Evolutionary conservation across 2,797 vertebrate genomes (phyloP).

Genomic region (Gymnoscopelus braueri): DNA sequence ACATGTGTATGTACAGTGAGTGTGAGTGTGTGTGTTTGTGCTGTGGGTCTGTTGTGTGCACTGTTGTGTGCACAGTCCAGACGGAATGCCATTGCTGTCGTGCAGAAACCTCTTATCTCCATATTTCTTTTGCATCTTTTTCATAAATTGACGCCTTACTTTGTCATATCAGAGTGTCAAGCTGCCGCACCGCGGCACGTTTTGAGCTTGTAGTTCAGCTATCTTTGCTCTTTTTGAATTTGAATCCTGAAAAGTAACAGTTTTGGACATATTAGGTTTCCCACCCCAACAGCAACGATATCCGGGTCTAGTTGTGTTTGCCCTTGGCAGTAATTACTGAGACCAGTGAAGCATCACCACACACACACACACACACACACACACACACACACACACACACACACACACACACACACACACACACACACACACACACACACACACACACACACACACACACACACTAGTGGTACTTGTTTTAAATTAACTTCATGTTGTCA

Average conservation of each 20-base stretch:
- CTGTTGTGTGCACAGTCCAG: constrained; percentile 36
- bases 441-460: not conserved
- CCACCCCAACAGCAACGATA: constrained; percentile 16
- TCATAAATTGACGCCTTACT: too few relatives aligned
- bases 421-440: constrained; percentile 32
- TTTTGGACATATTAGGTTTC: too few relatives aligned
- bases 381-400: constrained; percentile 31
- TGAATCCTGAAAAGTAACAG: too few relatives aligned
- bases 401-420: constrained; percentile 20
- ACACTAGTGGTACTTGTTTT: constrained; percentile 31
- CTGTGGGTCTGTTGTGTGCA: not conserved
- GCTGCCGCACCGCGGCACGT: too few relatives aligned
- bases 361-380: constrained; percentile 9
- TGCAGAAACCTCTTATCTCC: too few relatives aligned
- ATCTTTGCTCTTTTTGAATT: too few relatives aligned
- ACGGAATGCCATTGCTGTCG: too few relatives aligned
- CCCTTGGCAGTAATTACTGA: constrained; percentile 69
- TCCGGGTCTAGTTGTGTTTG: constrained; percentile 58
- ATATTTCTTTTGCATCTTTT: too few relatives aligned
- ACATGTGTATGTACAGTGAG: not conserved
- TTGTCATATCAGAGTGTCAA: too few relatives aligned
- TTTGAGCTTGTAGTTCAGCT: too few relatives aligned
- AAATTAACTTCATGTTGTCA: too few relatives aligned
- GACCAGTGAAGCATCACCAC: constrained; percentile 58
- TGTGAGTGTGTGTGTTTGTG: constrained; percentile 2